These are phyloP conservation scores for Neoarius graeffei DNA, from an alignment of 2,113 vertebrate species.

Conservation along the genomic window DNA sequence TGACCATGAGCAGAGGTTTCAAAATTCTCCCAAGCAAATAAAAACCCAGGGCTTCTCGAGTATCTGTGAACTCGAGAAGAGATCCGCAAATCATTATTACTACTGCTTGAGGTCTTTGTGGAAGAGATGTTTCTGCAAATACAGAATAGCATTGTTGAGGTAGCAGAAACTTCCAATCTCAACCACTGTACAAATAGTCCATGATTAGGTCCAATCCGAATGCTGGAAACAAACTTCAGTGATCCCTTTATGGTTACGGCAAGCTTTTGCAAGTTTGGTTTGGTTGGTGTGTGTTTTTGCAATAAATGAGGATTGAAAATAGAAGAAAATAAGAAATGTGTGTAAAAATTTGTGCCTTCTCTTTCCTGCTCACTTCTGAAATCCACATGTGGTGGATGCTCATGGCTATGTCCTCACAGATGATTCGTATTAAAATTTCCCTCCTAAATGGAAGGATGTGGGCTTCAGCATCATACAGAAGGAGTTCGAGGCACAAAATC, in stretches of 20 bases:
- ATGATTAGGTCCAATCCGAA: conserved; percentile 21
- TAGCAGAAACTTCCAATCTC: conserved; percentile 28
- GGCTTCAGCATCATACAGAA: conserved; percentile 51
- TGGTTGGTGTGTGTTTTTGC: neutral
- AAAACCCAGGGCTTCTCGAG: conserved; percentile 22
- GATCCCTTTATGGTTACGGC: conserved; percentile 7
- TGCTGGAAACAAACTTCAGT: conserved; percentile 22
- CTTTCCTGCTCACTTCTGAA: neutral
- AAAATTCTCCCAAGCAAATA: conserved; percentile 17
- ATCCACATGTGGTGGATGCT: conserved; percentile 16
- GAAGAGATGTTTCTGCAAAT: conserved; percentile 14
- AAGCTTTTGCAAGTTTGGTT: conserved; percentile 17
- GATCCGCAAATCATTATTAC: neutral
- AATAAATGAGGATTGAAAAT: conserved; percentile 25
- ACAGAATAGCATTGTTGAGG: conserved; percentile 27
- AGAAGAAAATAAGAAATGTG: conserved; percentile 9
- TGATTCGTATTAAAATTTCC: conserved; percentile 47
- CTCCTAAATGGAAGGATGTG: conserved; percentile 49
- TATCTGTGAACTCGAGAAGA: conserved; percentile 11
- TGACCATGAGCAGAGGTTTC: conserved; percentile 54
- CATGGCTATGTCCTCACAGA: conserved; percentile 32
- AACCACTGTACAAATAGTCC: conserved; percentile 15
- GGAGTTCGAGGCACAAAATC: conserved; percentile 68
- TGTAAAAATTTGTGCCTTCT: conserved; percentile 19
- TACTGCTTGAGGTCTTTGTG: conserved; percentile 20